These are phyloP conservation scores for Vidua chalybeata DNA, from an alignment of 2,113 vertebrate species.

Conservation along the genomic window DNA sequence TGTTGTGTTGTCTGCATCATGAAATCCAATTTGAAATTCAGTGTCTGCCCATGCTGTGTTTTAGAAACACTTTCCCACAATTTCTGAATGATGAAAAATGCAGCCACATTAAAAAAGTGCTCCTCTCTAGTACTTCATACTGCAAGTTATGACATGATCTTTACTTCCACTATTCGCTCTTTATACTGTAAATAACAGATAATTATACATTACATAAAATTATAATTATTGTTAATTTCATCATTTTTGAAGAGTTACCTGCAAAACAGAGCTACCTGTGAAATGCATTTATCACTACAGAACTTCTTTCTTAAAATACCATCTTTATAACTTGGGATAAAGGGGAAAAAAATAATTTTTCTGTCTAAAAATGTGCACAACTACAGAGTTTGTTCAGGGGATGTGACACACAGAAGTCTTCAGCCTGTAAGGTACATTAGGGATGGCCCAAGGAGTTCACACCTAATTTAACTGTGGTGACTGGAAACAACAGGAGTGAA, in stretches of 20 bases:
- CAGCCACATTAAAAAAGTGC: neutral
- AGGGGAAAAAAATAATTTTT: neutral
- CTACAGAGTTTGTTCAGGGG: neutral
- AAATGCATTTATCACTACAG: neutral
- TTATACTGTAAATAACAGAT: slow-evolving; percentile 28
- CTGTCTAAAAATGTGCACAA: neutral
- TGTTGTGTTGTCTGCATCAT: neutral
- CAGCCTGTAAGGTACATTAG: fast-evolving
- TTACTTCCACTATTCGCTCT: slow-evolving; percentile 7
- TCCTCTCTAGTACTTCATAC: neutral
- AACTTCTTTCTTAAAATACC: neutral
- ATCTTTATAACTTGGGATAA: neutral
- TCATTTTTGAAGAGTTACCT: slow-evolving; percentile 1
- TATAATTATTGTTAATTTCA: slow-evolving; percentile 20
- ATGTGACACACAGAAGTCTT: neutral
- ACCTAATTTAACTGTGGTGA: neutral
- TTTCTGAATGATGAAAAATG: neutral
- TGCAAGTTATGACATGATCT: slow-evolving; percentile 3
- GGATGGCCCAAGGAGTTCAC: neutral
- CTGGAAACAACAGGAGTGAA: neutral
- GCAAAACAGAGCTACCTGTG: neutral
- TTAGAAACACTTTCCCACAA: slow-evolving; percentile 1
- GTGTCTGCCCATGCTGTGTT: neutral
- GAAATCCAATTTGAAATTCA: neutral
- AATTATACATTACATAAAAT: slow-evolving; percentile 22